phyloP scores from a whole-genome alignment of 2,888 invertebrate species.

The Drosophila cyrtoloma region DNA sequence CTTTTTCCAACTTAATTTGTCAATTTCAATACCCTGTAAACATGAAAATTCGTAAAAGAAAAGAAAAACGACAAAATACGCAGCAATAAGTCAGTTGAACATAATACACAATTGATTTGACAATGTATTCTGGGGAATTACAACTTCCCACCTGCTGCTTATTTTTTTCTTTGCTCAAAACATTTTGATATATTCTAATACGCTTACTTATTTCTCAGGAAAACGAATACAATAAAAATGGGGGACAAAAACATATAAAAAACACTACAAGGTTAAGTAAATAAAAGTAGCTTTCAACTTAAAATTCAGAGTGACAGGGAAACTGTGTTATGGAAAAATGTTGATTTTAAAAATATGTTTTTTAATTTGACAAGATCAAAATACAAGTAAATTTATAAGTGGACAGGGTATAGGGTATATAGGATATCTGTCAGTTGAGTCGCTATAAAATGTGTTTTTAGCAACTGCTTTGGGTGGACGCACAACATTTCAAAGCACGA shows the following conservation, averaged over 20 bases:
- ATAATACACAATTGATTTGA: constrained; percentile 1
- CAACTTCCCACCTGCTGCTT: background rate
- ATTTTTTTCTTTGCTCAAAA: background rate
- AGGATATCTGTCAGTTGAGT: background rate
- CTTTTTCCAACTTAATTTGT: constrained; percentile 35
- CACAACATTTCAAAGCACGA: constrained; percentile 56
- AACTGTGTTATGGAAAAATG: background rate
- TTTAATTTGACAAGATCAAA: background rate
- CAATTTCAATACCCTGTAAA: constrained; percentile 29
- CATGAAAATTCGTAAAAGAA: background rate
- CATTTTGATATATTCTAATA: background rate
- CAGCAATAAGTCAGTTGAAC: background rate
- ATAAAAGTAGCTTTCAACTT: background rate
- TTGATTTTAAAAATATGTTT: background rate
- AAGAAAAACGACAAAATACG: background rate
- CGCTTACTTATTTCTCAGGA: background rate
- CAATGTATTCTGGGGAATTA: background rate
- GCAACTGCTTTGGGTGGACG: constrained; percentile 18
- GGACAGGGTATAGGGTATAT: background rate
- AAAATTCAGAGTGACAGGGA: background rate
- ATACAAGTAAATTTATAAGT: background rate
- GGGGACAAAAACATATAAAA: background rate
- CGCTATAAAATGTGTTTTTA: background rate
- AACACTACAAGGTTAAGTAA: no score
- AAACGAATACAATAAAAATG: constrained; percentile 8